Conservation (phyloP, 2,888 invertebrate genomes). For the Campaea margaritaria region DNA sequence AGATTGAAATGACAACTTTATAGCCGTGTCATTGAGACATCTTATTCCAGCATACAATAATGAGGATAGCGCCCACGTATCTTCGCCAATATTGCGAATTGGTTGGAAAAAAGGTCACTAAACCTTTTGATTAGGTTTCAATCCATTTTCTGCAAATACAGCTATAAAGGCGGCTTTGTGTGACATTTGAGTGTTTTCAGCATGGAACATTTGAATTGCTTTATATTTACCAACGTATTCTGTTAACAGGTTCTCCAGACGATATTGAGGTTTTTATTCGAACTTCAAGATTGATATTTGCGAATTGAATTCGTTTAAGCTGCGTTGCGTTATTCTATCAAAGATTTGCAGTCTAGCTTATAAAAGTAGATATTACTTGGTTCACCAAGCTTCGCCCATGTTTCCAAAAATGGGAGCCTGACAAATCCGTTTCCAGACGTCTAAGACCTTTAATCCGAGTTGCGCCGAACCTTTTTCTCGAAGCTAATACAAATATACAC, state of each 20-base stretch:
- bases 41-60: constrained; percentile 1
- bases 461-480: no score
- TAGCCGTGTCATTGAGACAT: constrained; percentile 14
- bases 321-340: not conserved
- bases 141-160: constrained; percentile 5
- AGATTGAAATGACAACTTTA: constrained; percentile 18
- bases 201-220: constrained; percentile 5
- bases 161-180: not conserved
- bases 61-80: constrained; percentile 9
- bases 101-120: constrained; percentile 18
- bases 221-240: not conserved
- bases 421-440: no score
- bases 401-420: no score
- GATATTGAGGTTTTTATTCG: not conserved
- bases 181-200: constrained; percentile 1
- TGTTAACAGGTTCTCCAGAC: not conserved
- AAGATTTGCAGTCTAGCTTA: not conserved
- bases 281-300: not conserved
- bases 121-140: constrained; percentile 16
- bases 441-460: no score
- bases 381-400: no score
- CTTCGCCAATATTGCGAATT: constrained; percentile 3
- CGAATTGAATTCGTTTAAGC: not conserved
- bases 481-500: no score
- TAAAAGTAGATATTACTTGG: not conserved